Base-by-base conservation (phyloP, 2,113 vertebrate species). In the Prietella phreatophila region DNA sequence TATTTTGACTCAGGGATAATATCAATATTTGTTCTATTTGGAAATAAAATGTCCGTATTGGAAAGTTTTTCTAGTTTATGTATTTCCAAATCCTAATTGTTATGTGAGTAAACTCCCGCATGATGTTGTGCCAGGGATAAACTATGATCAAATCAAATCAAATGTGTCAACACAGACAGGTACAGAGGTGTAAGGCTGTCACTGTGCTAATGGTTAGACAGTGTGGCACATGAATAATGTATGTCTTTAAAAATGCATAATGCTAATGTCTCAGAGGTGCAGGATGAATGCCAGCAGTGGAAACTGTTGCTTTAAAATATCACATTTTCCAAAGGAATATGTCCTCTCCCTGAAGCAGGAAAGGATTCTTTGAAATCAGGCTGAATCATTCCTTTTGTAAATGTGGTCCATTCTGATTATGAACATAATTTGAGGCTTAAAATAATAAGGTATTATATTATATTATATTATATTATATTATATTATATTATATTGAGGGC, bases 161-260 rank as follows among this genome's bases (percentile, higher is more conserved):
- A 60, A 84, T 84, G 79, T 63, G 83, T 88, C 82, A 67, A 86
- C 47, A 75, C 61, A 95, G 88, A 83, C 88, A 93, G 93, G 93
- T 94, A 94, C 93, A 91, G 91, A 84, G 11, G 93, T 95, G 95
- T 94, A 93, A 91, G 91, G 92, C 92, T 94, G 82, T 79, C 91
- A 91, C 87, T 92, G 90, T 92, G 91, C 85, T 92, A 91, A 94
- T 93, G 91, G 93, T 94, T 94, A 86, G 88, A 94, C 92, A 95
- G 88, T 87, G 95, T 95, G 92, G 94, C 94, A 94, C 71, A 95
- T 96, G 92, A 95, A 96, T 96, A 95, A 96, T 96, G 95, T 94
- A 95, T 93, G 79, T 93, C 94, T 95, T 95, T 93, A 95, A 94
- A 94, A 94, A 95, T 94, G 91, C 93, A 91, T 92, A 94, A 95